Evolutionary conservation across 2,113 vertebrate genomes (phyloP).

Genomic region (Syngnathus scovelli): DNA sequence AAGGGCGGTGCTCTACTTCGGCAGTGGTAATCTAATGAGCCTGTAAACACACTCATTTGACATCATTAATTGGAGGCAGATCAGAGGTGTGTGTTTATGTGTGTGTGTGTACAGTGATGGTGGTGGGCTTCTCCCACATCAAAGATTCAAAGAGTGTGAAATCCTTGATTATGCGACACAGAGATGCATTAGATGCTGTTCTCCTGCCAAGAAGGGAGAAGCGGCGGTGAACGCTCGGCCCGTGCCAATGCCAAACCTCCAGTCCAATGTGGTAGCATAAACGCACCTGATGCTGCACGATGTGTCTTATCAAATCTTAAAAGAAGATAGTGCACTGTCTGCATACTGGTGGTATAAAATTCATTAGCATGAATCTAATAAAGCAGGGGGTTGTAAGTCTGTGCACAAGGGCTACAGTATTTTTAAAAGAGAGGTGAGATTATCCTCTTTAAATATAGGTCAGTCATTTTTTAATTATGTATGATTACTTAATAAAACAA

Average conservation of each 20-base stretch:
- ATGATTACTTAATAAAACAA: too few relatives aligned
- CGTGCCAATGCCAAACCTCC: slow-evolving; percentile 61
- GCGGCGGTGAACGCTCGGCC: slow-evolving; percentile 54
- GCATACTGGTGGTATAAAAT: background rate
- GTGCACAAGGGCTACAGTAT: too few relatives aligned
- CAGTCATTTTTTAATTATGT: too few relatives aligned
- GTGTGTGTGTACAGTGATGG: slow-evolving; percentile 35
- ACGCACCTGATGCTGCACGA: slow-evolving; percentile 27
- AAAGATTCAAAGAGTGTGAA: slow-evolving; percentile 74
- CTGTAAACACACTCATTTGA: slow-evolving; percentile 81
- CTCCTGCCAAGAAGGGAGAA: slow-evolving; percentile 52
- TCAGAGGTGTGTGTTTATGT: slow-evolving; percentile 66
- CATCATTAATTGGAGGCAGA: slow-evolving; percentile 78
- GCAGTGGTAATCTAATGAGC: slow-evolving; percentile 76
- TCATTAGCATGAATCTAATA: background rate
- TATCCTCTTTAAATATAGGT: too few relatives aligned
- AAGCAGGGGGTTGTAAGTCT: too few relatives aligned
- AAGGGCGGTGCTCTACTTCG: slow-evolving; percentile 64
- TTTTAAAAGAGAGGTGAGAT: too few relatives aligned
- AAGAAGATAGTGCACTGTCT: slow-evolving; percentile 13
- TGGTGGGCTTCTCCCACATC: slow-evolving; percentile 71
- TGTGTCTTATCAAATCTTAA: slow-evolving; percentile 21
- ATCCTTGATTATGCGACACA: slow-evolving; percentile 78
- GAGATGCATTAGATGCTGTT: slow-evolving; percentile 72
- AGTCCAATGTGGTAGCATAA: slow-evolving; percentile 29